phyloP scores from a whole-genome alignment of 2,888 invertebrate species.

The Cheilosia urbana region DNA sequence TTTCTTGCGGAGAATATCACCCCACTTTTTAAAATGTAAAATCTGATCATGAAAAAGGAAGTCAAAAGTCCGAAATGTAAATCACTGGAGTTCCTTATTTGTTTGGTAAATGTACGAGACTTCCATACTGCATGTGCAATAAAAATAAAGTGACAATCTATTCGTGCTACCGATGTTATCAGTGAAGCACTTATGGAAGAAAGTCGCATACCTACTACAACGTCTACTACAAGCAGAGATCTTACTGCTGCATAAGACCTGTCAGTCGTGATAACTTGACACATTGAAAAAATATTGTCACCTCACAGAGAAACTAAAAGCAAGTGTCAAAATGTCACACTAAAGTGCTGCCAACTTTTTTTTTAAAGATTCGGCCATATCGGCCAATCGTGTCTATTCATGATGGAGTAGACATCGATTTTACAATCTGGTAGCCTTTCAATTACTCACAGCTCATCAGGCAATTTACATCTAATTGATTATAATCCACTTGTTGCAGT shows the following conservation, averaged over 20 bases:
- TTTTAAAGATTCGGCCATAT: background rate
- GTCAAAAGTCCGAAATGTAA: no score
- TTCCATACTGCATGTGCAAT: no score
- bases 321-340: background rate
- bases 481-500: background rate
- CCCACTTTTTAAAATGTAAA: no score
- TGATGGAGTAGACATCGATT: background rate
- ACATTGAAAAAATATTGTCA: background rate
- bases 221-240: no score
- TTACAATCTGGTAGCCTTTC: conserved; percentile 1
- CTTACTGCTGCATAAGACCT: background rate
- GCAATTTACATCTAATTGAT: conserved; percentile 9
- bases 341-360: background rate
- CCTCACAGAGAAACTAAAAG: background rate
- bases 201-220: no score
- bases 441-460: background rate
- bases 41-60: no score
- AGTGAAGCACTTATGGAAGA: no score
- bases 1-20: no score
- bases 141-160: no score
- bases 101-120: no score
- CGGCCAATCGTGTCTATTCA: background rate
- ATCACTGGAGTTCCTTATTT: no score
- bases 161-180: no score
- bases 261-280: background rate